Percentiles rank a stretch among this genome's conserved stretches.
Evolutionary conservation across 2,797 vertebrate species (phyloP).

Genomic region (Staurois parvus): DNA sequence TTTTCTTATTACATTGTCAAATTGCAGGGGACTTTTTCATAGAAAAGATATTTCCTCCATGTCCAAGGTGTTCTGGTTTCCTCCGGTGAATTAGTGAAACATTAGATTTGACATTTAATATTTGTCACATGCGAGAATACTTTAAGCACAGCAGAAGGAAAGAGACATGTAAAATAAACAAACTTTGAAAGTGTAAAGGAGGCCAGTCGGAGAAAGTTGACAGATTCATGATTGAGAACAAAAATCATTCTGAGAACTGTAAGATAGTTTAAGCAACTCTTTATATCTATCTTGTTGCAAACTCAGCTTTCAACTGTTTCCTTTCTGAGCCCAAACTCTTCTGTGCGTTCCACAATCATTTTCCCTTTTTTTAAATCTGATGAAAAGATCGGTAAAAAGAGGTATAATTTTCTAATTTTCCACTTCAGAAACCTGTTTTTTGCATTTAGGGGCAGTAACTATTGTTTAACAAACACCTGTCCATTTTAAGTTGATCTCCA

Average conservation of each 20-base stretch:
- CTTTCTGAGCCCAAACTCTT: background rate
- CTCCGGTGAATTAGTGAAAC: conserved; percentile 11
- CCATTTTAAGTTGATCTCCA: too few relatives aligned
- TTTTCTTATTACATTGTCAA: conserved; percentile 47
- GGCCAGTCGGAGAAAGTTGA: background rate
- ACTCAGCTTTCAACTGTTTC: background rate
- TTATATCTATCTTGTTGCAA: background rate
- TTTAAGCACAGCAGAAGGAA: background rate
- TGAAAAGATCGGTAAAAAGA: background rate
- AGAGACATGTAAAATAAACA: conserved; percentile 7
- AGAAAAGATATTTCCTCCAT: conserved; percentile 23
- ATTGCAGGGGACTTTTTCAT: conserved; percentile 27
- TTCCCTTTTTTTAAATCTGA: background rate
- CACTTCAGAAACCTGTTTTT: background rate
- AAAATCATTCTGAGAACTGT: background rate
- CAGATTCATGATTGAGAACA: background rate
- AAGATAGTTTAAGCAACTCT: background rate
- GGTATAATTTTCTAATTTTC: background rate
- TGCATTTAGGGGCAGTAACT: background rate
- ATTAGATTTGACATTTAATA: conserved; percentile 25
- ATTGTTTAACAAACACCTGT: too few relatives aligned
- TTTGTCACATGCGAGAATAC: background rate
- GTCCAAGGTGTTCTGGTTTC: conserved; percentile 8
- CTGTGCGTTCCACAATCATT: background rate
- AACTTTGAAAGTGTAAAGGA: background rate